Base-by-base conservation (phyloP, 2,888 invertebrate species). In the Drosophila tripunctata region DNA sequence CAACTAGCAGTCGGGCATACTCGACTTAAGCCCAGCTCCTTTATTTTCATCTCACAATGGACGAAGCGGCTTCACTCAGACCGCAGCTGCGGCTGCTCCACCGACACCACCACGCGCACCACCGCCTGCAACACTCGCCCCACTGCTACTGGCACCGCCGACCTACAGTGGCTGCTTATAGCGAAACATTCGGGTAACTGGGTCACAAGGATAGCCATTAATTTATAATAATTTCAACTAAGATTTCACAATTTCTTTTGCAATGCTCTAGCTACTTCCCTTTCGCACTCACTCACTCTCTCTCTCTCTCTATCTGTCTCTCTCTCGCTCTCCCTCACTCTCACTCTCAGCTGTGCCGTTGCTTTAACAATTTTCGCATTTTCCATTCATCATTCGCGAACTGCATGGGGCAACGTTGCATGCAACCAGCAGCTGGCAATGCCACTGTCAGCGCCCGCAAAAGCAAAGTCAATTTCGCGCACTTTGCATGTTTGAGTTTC, bases 221-320 rank as follows among this genome's bases (percentile, higher is more conserved):
- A 83, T 83, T 87, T 87, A 87, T 83, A 83, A 83, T 83, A 87
- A 87, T 83, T 83, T 83, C 83, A 85, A 67, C 87, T 87, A 87
- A 87, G 88, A 87, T 87, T 83, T 87, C 72, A 81, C 67, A 87
- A 81, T 87, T 82, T 87, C 86, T 85, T 87, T 78, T 56, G 57
- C 69, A 27, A 30, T 17, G 57, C 72, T 43, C n/a, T n/a, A 12
- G 22, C 36, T 12, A 19, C 12, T 12, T 8, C 27, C 8, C 24
- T 8, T 3, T 41, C 19, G 19, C 27, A 10, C 22, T 15, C n/a
- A n/a, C 55, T 15, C 27, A 3, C 43, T 2, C 31, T 14, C 45
- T 19, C 31, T n/a, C 19, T 12, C 4, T 8, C 44, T 7, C 15
- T 0, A 4, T 4, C 3, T 21, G 21, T 21, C 3, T 4, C 21